Conservation (phyloP, 2,888 invertebrate species). For the Chloroclysta siterata region DNA sequence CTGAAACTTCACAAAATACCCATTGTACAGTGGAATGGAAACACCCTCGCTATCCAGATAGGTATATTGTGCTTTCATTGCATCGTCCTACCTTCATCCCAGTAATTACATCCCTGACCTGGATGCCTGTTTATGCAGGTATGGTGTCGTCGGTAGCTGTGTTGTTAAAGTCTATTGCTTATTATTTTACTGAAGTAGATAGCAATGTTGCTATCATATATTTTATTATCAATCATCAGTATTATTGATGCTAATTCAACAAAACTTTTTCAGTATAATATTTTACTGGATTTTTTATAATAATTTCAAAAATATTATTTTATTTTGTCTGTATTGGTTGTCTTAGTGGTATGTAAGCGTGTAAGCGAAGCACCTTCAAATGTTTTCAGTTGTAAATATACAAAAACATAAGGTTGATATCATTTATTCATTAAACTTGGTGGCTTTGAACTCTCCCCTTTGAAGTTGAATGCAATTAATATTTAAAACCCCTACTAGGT, state of each 20-base stretch:
- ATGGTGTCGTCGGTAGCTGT: neutral
- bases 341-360: too few species aligned
- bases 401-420: slow-evolving; percentile 15
- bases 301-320: too few species aligned
- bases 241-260: too few species aligned
- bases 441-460: slow-evolving; percentile 41
- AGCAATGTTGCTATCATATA: too few species aligned
- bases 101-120: slow-evolving; percentile 11
- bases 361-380: too few species aligned
- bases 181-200: too few species aligned
- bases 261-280: too few species aligned
- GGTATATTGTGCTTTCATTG: neutral
- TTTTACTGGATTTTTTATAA: too few species aligned
- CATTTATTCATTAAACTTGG: slow-evolving; percentile 37
- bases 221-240: too few species aligned
- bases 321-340: too few species aligned
- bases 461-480: slow-evolving; percentile 36
- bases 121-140: slow-evolving; percentile 1
- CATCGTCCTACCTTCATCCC: slow-evolving; percentile 1
- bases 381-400: too few species aligned
- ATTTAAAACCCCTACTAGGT: slow-evolving; percentile 26
- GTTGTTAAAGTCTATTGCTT: too few species aligned
- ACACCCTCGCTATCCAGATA: neutral
- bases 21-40: neutral
- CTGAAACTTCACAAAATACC: neutral